phyloP scores from a whole-genome alignment of 2,888 invertebrate species.

The Crematogaster levior region DNA sequence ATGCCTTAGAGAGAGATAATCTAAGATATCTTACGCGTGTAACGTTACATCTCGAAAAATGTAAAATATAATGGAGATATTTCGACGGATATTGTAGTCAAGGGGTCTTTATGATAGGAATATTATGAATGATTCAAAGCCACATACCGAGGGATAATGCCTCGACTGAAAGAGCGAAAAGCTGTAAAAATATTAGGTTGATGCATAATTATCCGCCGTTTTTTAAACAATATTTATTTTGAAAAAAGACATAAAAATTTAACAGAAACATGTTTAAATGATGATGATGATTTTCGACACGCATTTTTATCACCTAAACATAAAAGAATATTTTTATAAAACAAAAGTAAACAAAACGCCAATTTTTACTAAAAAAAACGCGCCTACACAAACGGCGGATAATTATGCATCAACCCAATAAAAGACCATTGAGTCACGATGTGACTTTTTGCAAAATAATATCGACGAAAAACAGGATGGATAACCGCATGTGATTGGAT shows the following conservation, averaged over 20 bases:
- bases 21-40: slow-evolving; percentile 31
- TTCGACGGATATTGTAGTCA: slow-evolving; percentile 33
- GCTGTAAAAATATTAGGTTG: too few species aligned
- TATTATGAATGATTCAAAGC: slow-evolving; percentile 25
- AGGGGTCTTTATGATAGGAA: slow-evolving; percentile 34
- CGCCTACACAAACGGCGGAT: too few species aligned
- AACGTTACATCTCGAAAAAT: slow-evolving; percentile 51
- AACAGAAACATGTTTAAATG: too few species aligned
- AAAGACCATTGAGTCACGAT: background rate
- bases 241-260: too few species aligned
- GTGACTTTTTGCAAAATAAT: slow-evolving; percentile 33
- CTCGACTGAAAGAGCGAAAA: slow-evolving; percentile 10
- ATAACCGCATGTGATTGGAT: slow-evolving; percentile 8
- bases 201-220: too few species aligned
- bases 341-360: too few species aligned
- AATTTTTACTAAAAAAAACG: too few species aligned
- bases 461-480: slow-evolving; percentile 27
- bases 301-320: too few species aligned
- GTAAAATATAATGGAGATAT: slow-evolving; percentile 49
- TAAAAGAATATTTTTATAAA: too few species aligned
- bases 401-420: too few species aligned
- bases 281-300: too few species aligned
- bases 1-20: slow-evolving; percentile 44
- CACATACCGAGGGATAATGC: background rate
- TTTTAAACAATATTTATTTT: too few species aligned